Percentiles rank a stretch among this genome's conserved stretches.
phyloP scores from a whole-genome alignment of 1,140 invertebrate species.

The Drosophila virilis region DNA sequence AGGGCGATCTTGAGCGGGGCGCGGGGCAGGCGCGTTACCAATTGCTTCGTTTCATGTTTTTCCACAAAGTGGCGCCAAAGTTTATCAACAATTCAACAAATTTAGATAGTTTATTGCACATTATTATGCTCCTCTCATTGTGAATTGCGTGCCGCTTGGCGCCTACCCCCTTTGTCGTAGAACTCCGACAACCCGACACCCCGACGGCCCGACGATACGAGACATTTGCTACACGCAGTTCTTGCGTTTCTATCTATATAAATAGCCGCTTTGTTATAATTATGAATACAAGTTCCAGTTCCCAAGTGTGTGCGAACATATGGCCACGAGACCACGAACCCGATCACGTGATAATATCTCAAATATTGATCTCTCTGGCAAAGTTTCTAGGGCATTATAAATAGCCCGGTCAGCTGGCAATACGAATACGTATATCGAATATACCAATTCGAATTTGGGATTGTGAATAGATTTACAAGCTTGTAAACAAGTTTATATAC shows the following conservation, averaged over 20 bases:
- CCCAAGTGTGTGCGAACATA: conserved; percentile 57
- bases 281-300: conserved; percentile 44
- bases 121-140: conserved; percentile 73
- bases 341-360: conserved; percentile 24
- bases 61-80: conserved; percentile 78
- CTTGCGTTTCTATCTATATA: conserved; percentile 12
- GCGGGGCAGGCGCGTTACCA: conserved; percentile 27
- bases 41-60: conserved; percentile 72
- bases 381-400: conserved; percentile 18
- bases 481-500: conserved; percentile 20
- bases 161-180: conserved; percentile 12
- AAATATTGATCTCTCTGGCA: conserved; percentile 4
- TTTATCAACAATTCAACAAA: conserved; percentile 83
- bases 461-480: not conserved
- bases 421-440: not conserved
- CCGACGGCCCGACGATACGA: conserved; percentile 12
- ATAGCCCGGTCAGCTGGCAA: conserved; percentile 10
- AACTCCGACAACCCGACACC: not conserved
- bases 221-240: conserved; percentile 22
- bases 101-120: conserved; percentile 81
- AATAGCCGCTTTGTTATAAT: conserved; percentile 54
- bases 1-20: not conserved
- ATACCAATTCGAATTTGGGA: not conserved
- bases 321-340: conserved; percentile 52
- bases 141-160: conserved; percentile 62